Evolutionary conservation across 2,113 vertebrate species (phyloP).

Genomic region (Geococcyx californianus): DNA sequence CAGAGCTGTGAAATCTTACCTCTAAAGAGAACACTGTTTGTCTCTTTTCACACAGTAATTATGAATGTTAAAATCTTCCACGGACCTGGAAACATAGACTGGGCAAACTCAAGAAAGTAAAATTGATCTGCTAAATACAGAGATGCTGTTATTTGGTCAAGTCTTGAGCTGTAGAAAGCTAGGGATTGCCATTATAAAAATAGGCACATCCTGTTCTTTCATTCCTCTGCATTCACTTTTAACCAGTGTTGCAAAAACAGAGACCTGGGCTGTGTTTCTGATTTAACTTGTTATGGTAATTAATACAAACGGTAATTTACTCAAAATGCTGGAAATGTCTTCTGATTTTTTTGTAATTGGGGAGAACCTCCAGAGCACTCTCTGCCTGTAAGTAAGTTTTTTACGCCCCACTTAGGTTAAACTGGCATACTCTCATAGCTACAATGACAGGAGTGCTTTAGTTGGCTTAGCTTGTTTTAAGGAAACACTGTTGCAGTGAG

Average conservation of each 20-base stretch:
- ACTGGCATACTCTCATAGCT: rapidly evolving
- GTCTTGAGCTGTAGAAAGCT: background rate
- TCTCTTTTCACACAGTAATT: background rate
- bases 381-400: background rate
- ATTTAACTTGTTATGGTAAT: background rate
- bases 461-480: background rate
- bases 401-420: background rate
- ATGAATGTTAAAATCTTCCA: background rate
- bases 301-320: background rate
- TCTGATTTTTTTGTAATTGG: background rate
- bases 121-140: background rate
- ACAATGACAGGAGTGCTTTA: background rate
- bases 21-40: background rate
- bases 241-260: background rate
- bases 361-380: background rate
- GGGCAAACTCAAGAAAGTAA: background rate
- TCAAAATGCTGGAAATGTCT: background rate
- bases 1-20: background rate
- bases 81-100: background rate
- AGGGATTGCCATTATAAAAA: background rate
- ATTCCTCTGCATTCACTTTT: background rate
- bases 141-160: background rate
- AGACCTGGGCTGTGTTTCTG: background rate
- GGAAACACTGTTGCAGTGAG: background rate
- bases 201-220: background rate